A percentile compares a stretch with the other conserved stretches of the same genome.
Conservation (phyloP, 1,140 invertebrate species). For the Drosophila elegans region DNA sequence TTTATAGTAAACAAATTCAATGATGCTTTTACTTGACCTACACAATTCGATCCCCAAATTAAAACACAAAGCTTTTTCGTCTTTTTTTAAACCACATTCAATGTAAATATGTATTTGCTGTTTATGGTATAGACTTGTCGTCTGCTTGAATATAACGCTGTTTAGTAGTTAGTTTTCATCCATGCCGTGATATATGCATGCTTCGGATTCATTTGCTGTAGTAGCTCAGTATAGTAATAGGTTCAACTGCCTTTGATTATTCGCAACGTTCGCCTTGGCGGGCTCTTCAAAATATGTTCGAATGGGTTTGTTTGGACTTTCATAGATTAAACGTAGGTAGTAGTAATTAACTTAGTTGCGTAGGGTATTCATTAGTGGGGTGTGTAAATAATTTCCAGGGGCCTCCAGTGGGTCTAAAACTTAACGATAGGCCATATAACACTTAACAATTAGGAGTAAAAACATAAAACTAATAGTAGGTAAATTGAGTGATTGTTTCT, state of each 20-base stretch:
- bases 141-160: conserved; percentile 70
- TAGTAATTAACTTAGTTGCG: conserved; percentile 69
- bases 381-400: conserved; percentile 72
- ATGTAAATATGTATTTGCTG: conserved; percentile 83
- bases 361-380: conserved; percentile 65
- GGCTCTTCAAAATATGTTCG: conserved; percentile 11
- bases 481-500: conserved; percentile 81
- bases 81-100: conserved; percentile 75
- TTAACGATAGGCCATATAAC: conserved; percentile 77
- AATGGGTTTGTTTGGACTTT: conserved; percentile 54
- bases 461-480: conserved; percentile 58
- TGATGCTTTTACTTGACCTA: too few species aligned
- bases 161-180: conserved; percentile 63
- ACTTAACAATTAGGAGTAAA: conserved; percentile 62
- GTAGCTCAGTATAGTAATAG: conserved; percentile 57
- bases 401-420: conserved; percentile 52
- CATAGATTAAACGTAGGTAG: conserved; percentile 33
- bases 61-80: conserved; percentile 25
- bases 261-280: conserved; percentile 17
- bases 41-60: background rate
- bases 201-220: conserved; percentile 50
- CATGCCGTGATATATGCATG: conserved; percentile 51
- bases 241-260: conserved; percentile 59
- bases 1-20: too few species aligned
- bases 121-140: conserved; percentile 70